These are phyloP conservation scores for Leucopsar rothschildi DNA, from an alignment of 2,113 vertebrate genomes.

Conservation along the genomic window DNA sequence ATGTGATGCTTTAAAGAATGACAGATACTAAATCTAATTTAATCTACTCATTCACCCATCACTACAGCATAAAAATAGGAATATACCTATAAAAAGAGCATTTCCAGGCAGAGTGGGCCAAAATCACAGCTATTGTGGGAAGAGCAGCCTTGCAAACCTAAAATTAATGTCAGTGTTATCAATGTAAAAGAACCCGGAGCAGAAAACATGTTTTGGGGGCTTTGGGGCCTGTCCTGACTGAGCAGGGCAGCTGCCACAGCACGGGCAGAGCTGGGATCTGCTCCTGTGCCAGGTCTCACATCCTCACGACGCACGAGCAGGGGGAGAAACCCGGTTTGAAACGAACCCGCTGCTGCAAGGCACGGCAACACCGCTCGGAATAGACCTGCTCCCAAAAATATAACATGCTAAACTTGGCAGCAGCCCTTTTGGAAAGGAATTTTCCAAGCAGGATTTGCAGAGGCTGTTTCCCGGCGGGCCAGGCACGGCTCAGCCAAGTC, in stretches of 20 bases:
- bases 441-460: constrained; percentile 50
- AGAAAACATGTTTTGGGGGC: not conserved
- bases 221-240: not conserved
- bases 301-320: fast-evolving
- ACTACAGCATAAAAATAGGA: constrained; percentile 42
- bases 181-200: not conserved
- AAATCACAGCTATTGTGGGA: constrained; percentile 44
- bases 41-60: constrained; percentile 55
- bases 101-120: constrained; percentile 43
- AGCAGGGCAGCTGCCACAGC: not conserved
- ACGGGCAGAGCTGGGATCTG: not conserved
- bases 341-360: not conserved
- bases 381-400: constrained; percentile 45
- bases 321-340: not conserved
- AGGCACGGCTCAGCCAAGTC: not conserved
- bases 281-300: not conserved
- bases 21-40: constrained; percentile 50
- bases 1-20: constrained; percentile 8
- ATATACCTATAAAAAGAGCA: constrained; percentile 60
- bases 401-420: constrained; percentile 33
- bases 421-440: constrained; percentile 44
- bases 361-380: not conserved
- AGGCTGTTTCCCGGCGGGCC: not conserved
- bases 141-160: constrained; percentile 31
- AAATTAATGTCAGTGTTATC: constrained; percentile 34